These are phyloP conservation scores for Amblyraja radiata DNA, from an alignment of 2,797 vertebrate species.

Conservation along the genomic window DNA sequence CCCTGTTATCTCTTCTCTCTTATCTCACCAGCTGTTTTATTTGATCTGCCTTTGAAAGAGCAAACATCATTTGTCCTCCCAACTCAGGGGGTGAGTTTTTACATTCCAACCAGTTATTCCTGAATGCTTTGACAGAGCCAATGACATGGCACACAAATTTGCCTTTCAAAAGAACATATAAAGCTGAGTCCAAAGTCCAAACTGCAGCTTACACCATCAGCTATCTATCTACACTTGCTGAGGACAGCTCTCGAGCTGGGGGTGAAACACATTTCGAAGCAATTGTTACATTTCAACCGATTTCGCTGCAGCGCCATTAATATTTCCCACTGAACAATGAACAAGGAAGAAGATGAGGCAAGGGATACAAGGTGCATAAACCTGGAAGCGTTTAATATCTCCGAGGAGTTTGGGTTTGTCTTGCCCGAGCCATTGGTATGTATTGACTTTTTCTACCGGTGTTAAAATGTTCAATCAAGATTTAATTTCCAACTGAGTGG, in stretches of 20 bases:
- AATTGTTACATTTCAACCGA: neutral
- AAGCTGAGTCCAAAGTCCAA: constrained; percentile 1
- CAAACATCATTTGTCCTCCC: neutral
- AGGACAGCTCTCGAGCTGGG: neutral
- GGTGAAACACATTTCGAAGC: neutral
- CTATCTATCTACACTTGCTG: neutral
- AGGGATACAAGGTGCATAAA: neutral
- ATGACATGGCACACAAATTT: neutral
- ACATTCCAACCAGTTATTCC: neutral
- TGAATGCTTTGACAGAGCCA: neutral
- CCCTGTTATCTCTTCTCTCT: neutral
- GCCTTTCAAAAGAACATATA: neutral
- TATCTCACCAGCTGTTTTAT: neutral
- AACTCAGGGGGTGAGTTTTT: neutral
- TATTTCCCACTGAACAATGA: neutral
- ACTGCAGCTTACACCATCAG: neutral
- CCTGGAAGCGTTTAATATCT: neutral
- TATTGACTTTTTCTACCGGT: neutral
- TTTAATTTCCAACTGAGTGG: neutral
- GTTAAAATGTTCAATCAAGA: neutral
- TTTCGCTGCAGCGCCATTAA: neutral
- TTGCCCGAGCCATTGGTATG: constrained; percentile 19
- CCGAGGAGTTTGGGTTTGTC: constrained; percentile 1
- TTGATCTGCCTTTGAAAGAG: neutral
- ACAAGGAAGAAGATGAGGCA: neutral